Evolutionary conservation across 2,888 invertebrate species (phyloP), one percentile per base, ranked within the genome.

Genomic region (Drosophila histrio): DNA sequence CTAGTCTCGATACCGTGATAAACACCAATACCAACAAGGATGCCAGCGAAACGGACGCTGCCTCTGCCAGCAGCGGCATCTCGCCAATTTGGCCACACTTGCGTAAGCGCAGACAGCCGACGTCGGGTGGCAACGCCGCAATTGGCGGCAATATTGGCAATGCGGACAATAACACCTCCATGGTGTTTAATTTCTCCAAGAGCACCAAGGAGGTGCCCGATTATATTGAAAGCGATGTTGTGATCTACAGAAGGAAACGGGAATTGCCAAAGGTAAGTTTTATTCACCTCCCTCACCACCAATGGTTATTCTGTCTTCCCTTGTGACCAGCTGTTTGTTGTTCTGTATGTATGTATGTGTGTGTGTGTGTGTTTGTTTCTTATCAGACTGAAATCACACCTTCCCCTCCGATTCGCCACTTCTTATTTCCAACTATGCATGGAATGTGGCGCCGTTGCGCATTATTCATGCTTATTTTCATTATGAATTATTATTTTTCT

Each of bases 211-310:
- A 96, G 89, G 96, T 97, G 88, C 97, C 97, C 50, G 96, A 97
- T 93, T 97, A 97, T 92, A 96, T 97, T 89, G 96, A 96, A 91
- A 97, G 97, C 92, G 97, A 97, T 93, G 96, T 96, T 80, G 93
- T 95, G 91, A 93, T 95, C 80, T 94, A 95, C 82, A 94, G 94
- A 84, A 93, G 93, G 88, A 94, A 94, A 79, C 93, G 94, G 66
- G 94, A 94, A 89, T 93, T 94, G 87, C 94, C 95, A 85, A 96
- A 96, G 95, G 96, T 96, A 88, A 94, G 94, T 91, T 19, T 30
- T 4, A 22, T 11, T 22, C 8, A 26, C n/a, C n/a, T n/a, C n/a
- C n/a, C n/a, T n/a, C 9, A 26, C 7, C 7, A 26, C 7, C 26
- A n/a, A 30, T 4, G n/a, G n/a, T 7, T 8, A 11, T 32, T 34